Evolutionary conservation across 2,113 vertebrate species (phyloP).

Genomic region (Geococcyx californianus): DNA sequence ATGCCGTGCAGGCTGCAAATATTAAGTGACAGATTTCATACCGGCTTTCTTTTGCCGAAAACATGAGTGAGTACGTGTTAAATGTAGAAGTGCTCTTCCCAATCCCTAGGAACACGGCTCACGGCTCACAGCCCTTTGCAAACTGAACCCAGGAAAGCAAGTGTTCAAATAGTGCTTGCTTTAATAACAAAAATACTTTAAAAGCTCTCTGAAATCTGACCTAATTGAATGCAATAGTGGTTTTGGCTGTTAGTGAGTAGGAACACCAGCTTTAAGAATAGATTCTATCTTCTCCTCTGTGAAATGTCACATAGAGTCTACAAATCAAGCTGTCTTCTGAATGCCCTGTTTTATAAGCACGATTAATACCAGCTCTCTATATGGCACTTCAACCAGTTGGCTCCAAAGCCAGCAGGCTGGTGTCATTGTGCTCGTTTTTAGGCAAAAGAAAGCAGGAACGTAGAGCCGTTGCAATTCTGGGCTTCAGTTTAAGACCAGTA

Average conservation of each 20-base stretch:
- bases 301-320: neutral
- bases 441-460: neutral
- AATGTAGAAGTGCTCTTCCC: neutral
- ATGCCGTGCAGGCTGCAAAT: slow-evolving; percentile 9
- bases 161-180: neutral
- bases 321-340: neutral
- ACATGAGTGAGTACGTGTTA: neutral
- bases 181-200: neutral
- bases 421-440: accelerated
- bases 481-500: neutral
- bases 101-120: neutral
- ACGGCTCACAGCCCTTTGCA: neutral
- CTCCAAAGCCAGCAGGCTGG: neutral
- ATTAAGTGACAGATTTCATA: slow-evolving; percentile 55
- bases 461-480: neutral
- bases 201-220: neutral
- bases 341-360: neutral
- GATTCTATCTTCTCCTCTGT: neutral
- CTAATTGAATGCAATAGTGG: neutral
- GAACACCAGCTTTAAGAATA: neutral
- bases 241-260: neutral
- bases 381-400: neutral
- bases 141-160: neutral
- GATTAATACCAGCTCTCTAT: neutral
- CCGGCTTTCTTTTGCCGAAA: neutral